These are phyloP conservation scores for Neomorphus geoffroyi DNA, from an alignment of 2,797 vertebrate species.

Conservation along the genomic window DNA sequence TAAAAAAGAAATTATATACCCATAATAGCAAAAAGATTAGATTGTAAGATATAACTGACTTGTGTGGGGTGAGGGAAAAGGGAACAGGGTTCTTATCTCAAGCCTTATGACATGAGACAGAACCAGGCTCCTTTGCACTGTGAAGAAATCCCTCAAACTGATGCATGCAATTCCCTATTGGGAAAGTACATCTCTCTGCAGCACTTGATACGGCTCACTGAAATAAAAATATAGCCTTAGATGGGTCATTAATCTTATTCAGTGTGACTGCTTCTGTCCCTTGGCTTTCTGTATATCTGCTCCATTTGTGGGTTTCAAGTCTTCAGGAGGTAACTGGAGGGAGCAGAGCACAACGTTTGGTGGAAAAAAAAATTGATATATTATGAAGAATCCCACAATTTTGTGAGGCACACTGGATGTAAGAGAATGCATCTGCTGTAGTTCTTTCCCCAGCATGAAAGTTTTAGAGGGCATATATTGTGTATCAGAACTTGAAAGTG, in stretches of 20 bases:
- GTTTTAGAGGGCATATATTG: background rate
- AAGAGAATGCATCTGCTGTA: background rate
- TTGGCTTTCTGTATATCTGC: background rate
- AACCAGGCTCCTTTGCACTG: background rate
- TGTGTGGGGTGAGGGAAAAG: background rate
- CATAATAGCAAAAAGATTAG: background rate
- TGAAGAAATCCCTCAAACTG: background rate
- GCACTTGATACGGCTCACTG: background rate
- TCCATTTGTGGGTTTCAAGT: background rate
- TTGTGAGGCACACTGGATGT: background rate
- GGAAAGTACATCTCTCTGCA: background rate
- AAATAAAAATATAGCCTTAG: background rate
- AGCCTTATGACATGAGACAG: background rate
- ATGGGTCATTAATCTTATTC: background rate
- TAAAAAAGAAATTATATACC: rapidly evolving
- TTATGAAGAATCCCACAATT: background rate
- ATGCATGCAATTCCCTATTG: background rate
- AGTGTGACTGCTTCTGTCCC: background rate
- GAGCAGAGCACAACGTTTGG: background rate
- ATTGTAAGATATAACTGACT: background rate
- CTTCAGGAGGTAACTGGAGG: background rate
- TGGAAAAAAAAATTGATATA: background rate
- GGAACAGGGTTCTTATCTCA: rapidly evolving
- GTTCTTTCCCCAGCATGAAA: background rate
- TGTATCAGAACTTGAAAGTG: background rate